Evolutionary conservation across 2,888 invertebrate species (phyloP), one percentile per base, ranked within the genome.

Genomic region (Abrostola triplasia): DNA sequence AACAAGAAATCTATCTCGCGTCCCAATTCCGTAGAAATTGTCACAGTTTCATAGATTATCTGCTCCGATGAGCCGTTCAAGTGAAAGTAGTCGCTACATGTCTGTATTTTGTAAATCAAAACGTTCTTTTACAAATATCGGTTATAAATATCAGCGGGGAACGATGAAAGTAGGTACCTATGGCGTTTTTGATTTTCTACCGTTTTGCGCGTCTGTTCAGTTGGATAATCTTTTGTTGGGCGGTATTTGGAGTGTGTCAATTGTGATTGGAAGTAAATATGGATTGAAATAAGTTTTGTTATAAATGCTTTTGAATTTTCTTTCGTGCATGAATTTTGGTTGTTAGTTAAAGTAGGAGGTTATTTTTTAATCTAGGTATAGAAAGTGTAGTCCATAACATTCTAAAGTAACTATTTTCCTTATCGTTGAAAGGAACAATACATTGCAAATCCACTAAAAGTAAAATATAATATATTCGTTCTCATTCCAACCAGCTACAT

Each of bases 21-120:
- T 69, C 83, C 82, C 80, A 84, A 86, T 87, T 85, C 74, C 75
- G 80, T 77, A 77, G 83, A 84, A 87, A 88, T 84, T 89, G 89
- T 89, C 85, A 81, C 82, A 80, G 79, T 77, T 77, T 69, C 77
- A 73, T 74, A 76, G 64, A 84, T 85, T 85, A 84, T 83, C 69
- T 79, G 87, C 86, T 87, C 85, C 77, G 85, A 70, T 84, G 85
- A 73, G 54, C 79, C 66, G 76, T 52, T 67, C 59, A 59, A 86
- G 87, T 86, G 87, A 87, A 87, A 87, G 86, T 87, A 71, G 70
- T 67, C 62, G 41, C 62, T 62, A 71, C 66, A 76, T 59, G 72
- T 49, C 71, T 63, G 63, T 35, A 59, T 48, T 73, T 72, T 73
- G 61, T 73, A 67, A 81, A 73, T 70, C 72, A 64, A 63, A 75